Evolutionary conservation across 1,140 invertebrate species (phyloP).

Genomic region (Rhyzopertha dominica): DNA sequence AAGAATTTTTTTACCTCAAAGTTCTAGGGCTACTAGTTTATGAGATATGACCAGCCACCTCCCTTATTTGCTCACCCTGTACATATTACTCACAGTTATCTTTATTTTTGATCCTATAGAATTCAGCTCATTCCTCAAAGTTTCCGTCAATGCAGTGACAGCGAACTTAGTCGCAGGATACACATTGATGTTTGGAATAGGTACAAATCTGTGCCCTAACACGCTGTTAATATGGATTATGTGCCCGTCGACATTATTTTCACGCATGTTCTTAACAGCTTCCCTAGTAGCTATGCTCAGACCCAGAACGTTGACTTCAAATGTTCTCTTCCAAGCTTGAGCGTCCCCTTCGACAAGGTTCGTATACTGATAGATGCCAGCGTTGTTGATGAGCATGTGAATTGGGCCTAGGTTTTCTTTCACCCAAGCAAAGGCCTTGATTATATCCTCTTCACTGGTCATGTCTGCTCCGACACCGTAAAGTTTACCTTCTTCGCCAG

Average conservation of each 20-base stretch:
- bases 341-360: constrained; percentile 30
- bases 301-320: constrained; percentile 35
- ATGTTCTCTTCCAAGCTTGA: constrained; percentile 28
- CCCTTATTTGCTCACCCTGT: too few species aligned
- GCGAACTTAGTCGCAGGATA: constrained; percentile 51
- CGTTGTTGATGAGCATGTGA: constrained; percentile 70
- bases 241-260: constrained; percentile 9
- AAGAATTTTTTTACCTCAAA: too few species aligned
- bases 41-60: too few species aligned
- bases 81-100: too few species aligned
- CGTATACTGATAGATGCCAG: constrained; percentile 46
- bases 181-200: constrained; percentile 32
- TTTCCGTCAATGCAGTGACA: constrained; percentile 47
- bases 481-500: constrained; percentile 19
- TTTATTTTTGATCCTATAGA: too few species aligned
- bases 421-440: constrained; percentile 59
- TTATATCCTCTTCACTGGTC: constrained; percentile 54
- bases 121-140: too few species aligned
- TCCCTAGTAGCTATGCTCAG: constrained; percentile 51
- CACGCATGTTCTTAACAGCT: constrained; percentile 43
- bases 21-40: too few species aligned
- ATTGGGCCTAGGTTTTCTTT: constrained; percentile 56
- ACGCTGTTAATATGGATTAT: constrained; percentile 27
- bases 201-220: constrained; percentile 30
- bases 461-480: constrained; percentile 38